Conservation (phyloP, 1,140 invertebrate genomes). For the Temnothorax longispinosus region DNA sequence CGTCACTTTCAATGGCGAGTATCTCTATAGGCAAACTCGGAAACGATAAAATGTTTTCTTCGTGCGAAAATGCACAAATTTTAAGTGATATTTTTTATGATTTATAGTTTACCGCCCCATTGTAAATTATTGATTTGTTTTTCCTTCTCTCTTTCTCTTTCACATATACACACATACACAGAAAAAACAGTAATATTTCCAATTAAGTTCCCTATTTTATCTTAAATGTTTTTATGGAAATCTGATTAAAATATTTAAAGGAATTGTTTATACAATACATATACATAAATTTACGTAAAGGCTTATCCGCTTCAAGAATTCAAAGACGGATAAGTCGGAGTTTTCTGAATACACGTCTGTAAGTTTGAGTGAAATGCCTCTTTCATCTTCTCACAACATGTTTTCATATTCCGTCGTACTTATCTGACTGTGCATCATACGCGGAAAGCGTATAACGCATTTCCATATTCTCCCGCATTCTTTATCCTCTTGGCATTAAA, state of each 20-base stretch:
- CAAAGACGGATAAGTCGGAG: background rate
- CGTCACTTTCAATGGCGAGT: slow-evolving; percentile 49
- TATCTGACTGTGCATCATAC: background rate
- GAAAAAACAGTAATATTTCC: background rate
- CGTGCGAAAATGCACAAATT: slow-evolving; percentile 19
- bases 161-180: too few species aligned
- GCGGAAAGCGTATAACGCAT: background rate
- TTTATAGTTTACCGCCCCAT: background rate
- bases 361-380: slow-evolving; percentile 14
- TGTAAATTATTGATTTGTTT: background rate
- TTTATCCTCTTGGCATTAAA: slow-evolving; percentile 5
- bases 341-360: background rate
- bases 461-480: background rate
- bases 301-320: slow-evolving; percentile 15
- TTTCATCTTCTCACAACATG: slow-evolving; percentile 26
- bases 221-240: background rate
- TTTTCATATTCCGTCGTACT: slow-evolving; percentile 22
- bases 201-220: background rate
- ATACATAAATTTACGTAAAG: background rate
- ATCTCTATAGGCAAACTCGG: background rate
- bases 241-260: background rate
- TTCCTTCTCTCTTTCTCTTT: background rate
- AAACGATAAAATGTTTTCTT: background rate
- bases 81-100: background rate
- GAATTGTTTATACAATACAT: background rate